Percentiles rank a stretch among this genome's conserved stretches.
phyloP scores from a whole-genome alignment of 2,113 vertebrate species.

The Hystrix cristata region DNA sequence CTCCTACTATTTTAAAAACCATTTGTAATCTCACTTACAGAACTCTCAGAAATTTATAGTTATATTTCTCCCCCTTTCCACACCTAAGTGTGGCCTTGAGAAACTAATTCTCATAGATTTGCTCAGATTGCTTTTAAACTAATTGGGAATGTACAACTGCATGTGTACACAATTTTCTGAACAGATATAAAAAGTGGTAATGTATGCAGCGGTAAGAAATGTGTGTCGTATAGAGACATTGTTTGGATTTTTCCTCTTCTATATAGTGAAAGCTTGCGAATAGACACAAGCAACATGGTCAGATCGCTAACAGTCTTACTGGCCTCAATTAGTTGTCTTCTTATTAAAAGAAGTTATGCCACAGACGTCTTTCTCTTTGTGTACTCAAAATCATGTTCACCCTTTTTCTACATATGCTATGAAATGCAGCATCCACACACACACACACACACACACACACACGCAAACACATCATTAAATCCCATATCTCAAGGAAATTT shows the following conservation, averaged over 20 bases:
- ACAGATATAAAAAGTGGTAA: background rate
- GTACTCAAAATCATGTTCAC: background rate
- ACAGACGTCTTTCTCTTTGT: conserved; percentile 7
- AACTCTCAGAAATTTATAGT: background rate
- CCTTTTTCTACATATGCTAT: background rate
- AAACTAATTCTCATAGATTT: conserved; percentile 14
- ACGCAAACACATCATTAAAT: background rate
- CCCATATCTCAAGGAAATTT: conserved; percentile 54
- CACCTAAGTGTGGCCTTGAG: background rate
- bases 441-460: background rate
- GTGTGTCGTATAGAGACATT: background rate
- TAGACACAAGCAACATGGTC: background rate
- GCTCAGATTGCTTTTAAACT: background rate
- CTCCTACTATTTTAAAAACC: background rate
- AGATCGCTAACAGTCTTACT: background rate
- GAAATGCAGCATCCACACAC: background rate
- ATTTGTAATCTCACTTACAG: background rate
- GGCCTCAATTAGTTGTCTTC: background rate
- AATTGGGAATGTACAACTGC: background rate
- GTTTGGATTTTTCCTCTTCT: conserved; percentile 47
- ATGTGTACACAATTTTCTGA: background rate
- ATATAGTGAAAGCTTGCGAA: conserved; percentile 12
- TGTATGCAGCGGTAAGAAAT: conserved; percentile 10
- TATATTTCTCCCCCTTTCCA: background rate
- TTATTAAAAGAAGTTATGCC: conserved; percentile 32